A percentile compares a stretch with the other conserved stretches of the same genome.
Evolutionary conservation across 2,113 vertebrate genomes (phyloP).

Genomic region (Micromys minutus): DNA sequence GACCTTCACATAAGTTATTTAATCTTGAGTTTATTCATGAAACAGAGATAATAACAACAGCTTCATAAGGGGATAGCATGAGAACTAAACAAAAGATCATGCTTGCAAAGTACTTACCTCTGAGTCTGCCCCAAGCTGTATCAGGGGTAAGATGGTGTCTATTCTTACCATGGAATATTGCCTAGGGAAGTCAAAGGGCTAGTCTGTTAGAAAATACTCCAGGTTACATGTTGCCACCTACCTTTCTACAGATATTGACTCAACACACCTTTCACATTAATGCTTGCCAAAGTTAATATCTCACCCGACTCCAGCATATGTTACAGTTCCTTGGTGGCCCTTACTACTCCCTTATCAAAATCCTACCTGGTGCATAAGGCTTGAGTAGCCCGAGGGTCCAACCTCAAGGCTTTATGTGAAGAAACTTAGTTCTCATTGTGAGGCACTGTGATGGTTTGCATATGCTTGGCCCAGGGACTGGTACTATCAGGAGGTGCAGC

Average conservation of each 20-base stretch:
- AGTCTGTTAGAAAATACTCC: background rate
- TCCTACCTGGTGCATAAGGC: background rate
- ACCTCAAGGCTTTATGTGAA: background rate
- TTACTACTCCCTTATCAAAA: background rate
- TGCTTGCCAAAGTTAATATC: background rate
- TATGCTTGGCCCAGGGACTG: too few species aligned
- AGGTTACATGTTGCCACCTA: background rate
- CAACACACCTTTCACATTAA: background rate
- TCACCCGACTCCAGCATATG: too few species aligned
- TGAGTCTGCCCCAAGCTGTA: background rate
- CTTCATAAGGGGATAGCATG: background rate
- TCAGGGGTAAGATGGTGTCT: background rate
- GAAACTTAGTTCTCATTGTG: background rate
- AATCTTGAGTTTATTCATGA: background rate
- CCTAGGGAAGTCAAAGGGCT: background rate
- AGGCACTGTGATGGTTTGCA: background rate
- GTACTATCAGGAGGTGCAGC: too few species aligned
- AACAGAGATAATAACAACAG: background rate
- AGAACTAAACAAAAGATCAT: background rate
- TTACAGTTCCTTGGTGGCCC: background rate
- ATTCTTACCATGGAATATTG: background rate
- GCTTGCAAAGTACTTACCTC: background rate
- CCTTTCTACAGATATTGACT: background rate
- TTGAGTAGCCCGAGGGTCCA: background rate
- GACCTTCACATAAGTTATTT: background rate